A percentile compares a stretch with the other conserved stretches of the same genome.
Evolutionary conservation across 2,113 vertebrate genomes (phyloP).

Genomic region (Naja naja): DNA sequence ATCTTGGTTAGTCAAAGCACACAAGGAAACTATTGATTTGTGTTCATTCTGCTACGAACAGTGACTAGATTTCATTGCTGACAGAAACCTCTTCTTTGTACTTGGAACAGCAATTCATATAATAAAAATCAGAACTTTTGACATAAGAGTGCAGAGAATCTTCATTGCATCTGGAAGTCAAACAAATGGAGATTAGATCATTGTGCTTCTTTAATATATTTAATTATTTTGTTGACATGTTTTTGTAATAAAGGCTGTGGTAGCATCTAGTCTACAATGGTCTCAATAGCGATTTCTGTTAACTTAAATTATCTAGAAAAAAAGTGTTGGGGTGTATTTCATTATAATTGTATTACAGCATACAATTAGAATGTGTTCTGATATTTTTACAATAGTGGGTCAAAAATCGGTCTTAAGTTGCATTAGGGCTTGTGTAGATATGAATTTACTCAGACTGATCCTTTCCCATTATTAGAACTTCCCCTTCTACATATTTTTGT

Average conservation of each 20-base stretch:
- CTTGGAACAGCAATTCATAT: constrained; percentile 28
- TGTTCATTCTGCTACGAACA: constrained; percentile 61
- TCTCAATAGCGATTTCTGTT: not conserved
- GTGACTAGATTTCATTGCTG: constrained; percentile 44
- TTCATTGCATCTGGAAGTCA: constrained; percentile 25
- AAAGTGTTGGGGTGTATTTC: constrained; percentile 33
- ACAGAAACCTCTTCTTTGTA: constrained; percentile 20
- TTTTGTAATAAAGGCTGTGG: constrained; percentile 23
- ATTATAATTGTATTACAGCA: constrained; percentile 19
- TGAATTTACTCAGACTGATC: not conserved
- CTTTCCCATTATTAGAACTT: not conserved
- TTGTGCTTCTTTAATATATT: constrained; percentile 27
- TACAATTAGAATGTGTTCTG: not conserved
- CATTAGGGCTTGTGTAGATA: not conserved
- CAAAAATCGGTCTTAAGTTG: not conserved
- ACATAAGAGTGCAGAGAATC: constrained; percentile 21
- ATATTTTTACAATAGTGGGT: not conserved
- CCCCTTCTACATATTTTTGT: not conserved
- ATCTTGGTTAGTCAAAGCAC: constrained; percentile 67
- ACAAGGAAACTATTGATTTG: constrained; percentile 71
- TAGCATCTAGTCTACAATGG: not conserved
- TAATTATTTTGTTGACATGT: constrained; percentile 33
- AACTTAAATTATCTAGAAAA: constrained; percentile 31
- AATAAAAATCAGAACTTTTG: constrained; percentile 29
- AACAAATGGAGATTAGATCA: constrained; percentile 14